Conservation (phyloP, 1,140 invertebrate species). For the Samia ricini region DNA sequence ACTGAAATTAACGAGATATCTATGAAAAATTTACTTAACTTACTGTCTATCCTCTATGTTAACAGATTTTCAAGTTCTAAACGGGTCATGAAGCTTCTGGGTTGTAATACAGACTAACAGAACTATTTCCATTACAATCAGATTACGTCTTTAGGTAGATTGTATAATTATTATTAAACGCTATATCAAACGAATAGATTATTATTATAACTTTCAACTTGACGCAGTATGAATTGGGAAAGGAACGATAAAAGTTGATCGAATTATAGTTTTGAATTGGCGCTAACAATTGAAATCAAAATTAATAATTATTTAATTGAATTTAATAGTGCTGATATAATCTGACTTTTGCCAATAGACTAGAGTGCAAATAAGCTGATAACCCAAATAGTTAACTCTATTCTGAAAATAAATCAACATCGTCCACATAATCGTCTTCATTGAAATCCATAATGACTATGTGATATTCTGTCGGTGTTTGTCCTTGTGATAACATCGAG, state of each 20-base stretch:
- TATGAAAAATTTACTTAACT: background rate
- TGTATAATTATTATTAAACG: background rate
- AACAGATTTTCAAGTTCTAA: background rate
- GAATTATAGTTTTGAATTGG: too few species aligned
- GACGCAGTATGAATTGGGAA: too few species aligned
- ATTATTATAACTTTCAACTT: too few species aligned
- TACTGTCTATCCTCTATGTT: background rate
- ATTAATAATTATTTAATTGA: too few species aligned
- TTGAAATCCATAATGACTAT: conserved; percentile 35
- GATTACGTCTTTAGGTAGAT: background rate
- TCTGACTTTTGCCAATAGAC: too few species aligned
- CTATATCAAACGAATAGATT: background rate
- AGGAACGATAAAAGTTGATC: too few species aligned
- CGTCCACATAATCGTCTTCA: background rate
- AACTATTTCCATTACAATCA: background rate
- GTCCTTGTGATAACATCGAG: conserved; percentile 30
- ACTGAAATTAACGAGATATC: conserved; percentile 2
- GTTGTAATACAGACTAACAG: background rate
- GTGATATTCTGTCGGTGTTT: conserved; percentile 20
- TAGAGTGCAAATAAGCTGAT: too few species aligned
- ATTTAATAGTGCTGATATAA: too few species aligned
- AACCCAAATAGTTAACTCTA: too few species aligned
- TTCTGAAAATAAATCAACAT: background rate
- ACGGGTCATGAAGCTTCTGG: background rate
- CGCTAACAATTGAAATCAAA: too few species aligned